Conservation (phyloP, 2,797 vertebrate species). For the Apogon hyalosoma region DNA sequence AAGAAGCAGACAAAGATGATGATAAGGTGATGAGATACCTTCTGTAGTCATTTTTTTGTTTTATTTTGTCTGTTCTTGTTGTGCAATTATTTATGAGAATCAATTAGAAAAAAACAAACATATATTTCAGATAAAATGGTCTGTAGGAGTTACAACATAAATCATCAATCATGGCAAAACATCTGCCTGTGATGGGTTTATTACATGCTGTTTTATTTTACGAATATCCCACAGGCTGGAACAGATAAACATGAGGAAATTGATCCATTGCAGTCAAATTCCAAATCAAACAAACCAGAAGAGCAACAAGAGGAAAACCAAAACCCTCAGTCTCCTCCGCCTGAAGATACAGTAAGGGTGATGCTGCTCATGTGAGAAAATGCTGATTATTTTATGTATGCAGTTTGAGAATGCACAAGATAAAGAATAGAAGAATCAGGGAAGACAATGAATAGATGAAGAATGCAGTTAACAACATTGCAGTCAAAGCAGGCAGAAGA, state of each 20-base stretch:
- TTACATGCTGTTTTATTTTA: constrained; percentile 12
- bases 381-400: background rate
- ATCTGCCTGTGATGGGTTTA: background rate
- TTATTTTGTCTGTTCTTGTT: background rate
- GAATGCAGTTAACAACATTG: background rate
- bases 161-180: background rate
- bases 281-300: constrained; percentile 33
- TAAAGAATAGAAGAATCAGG: constrained; percentile 6
- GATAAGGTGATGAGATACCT: constrained; percentile 49
- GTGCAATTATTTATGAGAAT: too few relatives aligned
- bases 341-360: constrained; percentile 46
- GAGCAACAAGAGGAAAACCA: constrained; percentile 3
- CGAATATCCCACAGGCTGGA: constrained; percentile 42
- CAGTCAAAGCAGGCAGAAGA: constrained; percentile 10
- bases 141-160: background rate
- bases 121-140: background rate
- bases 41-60: background rate
- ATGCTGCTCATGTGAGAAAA: background rate
- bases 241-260: constrained; percentile 21
- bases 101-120: background rate
- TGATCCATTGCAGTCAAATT: background rate
- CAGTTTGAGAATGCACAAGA: constrained; percentile 1
- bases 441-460: background rate
- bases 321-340: background rate
- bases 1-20: constrained; percentile 31